These are phyloP conservation scores for Condylura cristata DNA, from an alignment of 2,113 vertebrate genomes.

Conservation along the genomic window DNA sequence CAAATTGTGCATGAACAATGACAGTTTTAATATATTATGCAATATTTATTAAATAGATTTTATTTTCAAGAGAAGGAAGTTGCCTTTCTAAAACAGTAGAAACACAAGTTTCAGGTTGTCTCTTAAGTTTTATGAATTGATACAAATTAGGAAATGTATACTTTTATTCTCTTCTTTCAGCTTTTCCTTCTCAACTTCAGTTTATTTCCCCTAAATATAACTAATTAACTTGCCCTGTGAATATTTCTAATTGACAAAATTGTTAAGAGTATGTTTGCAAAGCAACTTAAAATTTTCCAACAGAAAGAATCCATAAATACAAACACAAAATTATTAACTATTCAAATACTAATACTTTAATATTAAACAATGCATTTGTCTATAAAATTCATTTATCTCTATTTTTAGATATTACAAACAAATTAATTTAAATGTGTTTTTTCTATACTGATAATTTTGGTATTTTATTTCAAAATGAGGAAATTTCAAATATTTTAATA, in stretches of 20 bases:
- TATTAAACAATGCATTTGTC: background rate
- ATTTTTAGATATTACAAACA: background rate
- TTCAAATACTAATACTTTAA: conserved; percentile 34
- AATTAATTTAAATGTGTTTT: conserved; percentile 42
- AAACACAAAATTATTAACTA: background rate
- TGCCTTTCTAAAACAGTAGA: background rate
- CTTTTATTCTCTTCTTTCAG: conserved; percentile 42
- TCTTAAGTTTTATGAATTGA: conserved; percentile 24
- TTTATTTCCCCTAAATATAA: background rate
- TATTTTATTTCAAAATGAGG: background rate
- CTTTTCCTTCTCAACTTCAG: background rate
- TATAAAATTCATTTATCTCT: background rate
- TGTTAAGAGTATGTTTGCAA: conserved; percentile 13
- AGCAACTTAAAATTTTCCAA: conserved; percentile 3
- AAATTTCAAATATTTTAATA: conserved; percentile 9
- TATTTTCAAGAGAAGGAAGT: background rate
- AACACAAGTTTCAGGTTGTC: background rate
- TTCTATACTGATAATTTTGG: background rate
- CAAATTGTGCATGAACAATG: background rate
- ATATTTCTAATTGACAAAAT: conserved; percentile 35
- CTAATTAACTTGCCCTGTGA: conserved; percentile 33
- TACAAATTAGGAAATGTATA: background rate
- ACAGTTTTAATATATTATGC: background rate
- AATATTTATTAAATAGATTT: background rate
- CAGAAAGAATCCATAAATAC: background rate